A percentile compares a stretch with the other conserved stretches of the same genome.
Conservation (phyloP, 1,140 invertebrate genomes). For the Andrena cerasifolii region DNA sequence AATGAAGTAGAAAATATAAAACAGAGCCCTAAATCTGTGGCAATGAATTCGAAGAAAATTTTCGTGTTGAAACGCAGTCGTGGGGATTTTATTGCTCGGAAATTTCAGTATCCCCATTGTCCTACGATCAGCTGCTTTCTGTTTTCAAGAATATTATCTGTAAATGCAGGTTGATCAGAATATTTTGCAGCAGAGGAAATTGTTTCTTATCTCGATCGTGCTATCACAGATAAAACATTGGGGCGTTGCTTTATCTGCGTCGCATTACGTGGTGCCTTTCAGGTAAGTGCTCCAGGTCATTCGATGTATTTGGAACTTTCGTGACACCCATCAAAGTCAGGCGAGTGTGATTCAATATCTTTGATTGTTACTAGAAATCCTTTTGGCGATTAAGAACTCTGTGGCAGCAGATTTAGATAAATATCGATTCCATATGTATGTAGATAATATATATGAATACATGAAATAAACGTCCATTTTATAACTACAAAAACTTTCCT, state of each 20-base stretch:
- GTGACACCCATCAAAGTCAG: too few species aligned
- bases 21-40: not conserved
- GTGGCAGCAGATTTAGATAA: too few species aligned
- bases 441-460: too few species aligned
- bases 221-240: constrained; percentile 1
- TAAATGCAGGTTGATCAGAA: not conserved
- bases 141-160: not conserved
- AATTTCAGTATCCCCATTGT: constrained; percentile 1
- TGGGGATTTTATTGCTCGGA: not conserved
- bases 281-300: constrained; percentile 5
- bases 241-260: constrained; percentile 29
- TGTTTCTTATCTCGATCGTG: constrained; percentile 25
- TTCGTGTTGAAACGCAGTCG: not conserved
- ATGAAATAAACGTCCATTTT: too few species aligned
- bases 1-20: too few species aligned
- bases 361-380: too few species aligned
- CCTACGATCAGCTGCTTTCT: not conserved
- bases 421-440: too few species aligned
- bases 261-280: constrained; percentile 6
- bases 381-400: too few species aligned
- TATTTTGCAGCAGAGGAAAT: not conserved
- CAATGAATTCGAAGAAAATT: not conserved
- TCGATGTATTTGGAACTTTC: constrained; percentile 13
- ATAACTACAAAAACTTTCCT: too few species aligned
- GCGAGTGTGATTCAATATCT: too few species aligned